phyloP scores from a whole-genome alignment of 2,113 vertebrate genomes.

The Arenaria interpres region DNA sequence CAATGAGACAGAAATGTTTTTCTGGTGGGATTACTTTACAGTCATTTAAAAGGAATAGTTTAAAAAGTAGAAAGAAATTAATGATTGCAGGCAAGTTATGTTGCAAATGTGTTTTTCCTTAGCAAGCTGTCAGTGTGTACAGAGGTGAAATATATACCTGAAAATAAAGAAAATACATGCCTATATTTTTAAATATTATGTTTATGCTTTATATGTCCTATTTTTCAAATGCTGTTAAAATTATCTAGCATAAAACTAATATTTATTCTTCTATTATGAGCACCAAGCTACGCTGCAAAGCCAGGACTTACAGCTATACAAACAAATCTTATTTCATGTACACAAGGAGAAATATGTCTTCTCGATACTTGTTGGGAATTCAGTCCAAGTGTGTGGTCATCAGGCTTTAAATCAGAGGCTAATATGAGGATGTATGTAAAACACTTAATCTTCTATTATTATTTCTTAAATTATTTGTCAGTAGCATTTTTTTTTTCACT shows the following conservation, averaged over 20 bases:
- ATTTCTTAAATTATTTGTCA: slow-evolving; percentile 4
- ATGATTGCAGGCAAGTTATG: slow-evolving; percentile 35
- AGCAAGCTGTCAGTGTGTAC: slow-evolving; percentile 27
- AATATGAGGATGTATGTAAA: neutral
- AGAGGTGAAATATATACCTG: slow-evolving; percentile 62
- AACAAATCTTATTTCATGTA: slow-evolving; percentile 45
- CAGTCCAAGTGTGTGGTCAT: slow-evolving; percentile 41
- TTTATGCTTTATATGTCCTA: slow-evolving; percentile 66
- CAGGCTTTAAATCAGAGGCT: slow-evolving; percentile 60
- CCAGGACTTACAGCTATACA: slow-evolving; percentile 57
- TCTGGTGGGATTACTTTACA: slow-evolving; percentile 10
- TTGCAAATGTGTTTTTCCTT: slow-evolving; percentile 32
- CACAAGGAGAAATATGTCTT: slow-evolving; percentile 20
- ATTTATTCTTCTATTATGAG: slow-evolving; percentile 72
- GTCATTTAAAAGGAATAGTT: slow-evolving; percentile 46
- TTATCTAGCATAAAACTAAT: slow-evolving; percentile 71
- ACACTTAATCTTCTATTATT: neutral
- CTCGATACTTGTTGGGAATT: neutral
- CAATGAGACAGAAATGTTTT: slow-evolving; percentile 47
- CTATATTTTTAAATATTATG: slow-evolving; percentile 72
- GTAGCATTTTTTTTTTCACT: neutral
- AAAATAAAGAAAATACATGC: slow-evolving; percentile 45
- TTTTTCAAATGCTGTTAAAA: slow-evolving; percentile 70
- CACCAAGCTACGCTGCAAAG: slow-evolving; percentile 25
- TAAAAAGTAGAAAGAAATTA: slow-evolving; percentile 32